Percentiles rank a stretch among this genome's conserved stretches.
Evolutionary conservation across 2,797 vertebrate species (phyloP).

Genomic region (Enteromius paludinosus): DNA sequence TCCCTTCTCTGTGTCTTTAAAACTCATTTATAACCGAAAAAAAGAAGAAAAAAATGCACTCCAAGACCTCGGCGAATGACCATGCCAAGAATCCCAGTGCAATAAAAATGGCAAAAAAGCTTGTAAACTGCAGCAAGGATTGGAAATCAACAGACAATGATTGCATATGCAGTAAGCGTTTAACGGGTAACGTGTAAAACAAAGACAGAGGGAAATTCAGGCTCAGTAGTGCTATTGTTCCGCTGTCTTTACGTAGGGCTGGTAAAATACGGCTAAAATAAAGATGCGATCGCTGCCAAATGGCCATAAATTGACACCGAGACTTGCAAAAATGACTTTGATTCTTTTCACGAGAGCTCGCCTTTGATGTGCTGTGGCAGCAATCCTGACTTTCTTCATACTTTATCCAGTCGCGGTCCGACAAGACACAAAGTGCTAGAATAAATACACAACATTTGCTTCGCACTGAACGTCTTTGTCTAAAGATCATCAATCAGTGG

Average conservation of each 20-base stretch:
- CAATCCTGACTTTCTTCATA: conserved; percentile 39
- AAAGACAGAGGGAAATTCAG: conserved; percentile 57
- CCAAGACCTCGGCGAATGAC: conserved; percentile 49
- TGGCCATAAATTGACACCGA: conserved; percentile 49
- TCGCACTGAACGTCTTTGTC: conserved; percentile 48
- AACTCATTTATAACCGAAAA: conserved; percentile 54
- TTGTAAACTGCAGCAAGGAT: conserved; percentile 57
- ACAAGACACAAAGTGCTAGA: conserved; percentile 44
- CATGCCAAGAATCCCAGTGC: conserved; percentile 47
- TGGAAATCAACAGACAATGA: conserved; percentile 64
- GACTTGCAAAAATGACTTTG: conserved; percentile 40
- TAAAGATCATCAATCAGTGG: conserved; percentile 66
- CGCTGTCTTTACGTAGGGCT: conserved; percentile 22
- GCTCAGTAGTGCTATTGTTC: conserved; percentile 41
- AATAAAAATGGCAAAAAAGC: conserved; percentile 48
- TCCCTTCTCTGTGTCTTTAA: conserved; percentile 48
- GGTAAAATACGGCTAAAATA: conserved; percentile 43
- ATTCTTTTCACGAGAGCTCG: conserved; percentile 35
- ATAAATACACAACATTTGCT: conserved; percentile 56
- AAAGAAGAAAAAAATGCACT: conserved; percentile 49
- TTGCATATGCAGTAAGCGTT: conserved; percentile 58
- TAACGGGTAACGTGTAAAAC: conserved; percentile 58
- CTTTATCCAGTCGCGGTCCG: conserved; percentile 29
- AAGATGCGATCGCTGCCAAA: conserved; percentile 22
- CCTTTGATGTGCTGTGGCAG: conserved; percentile 55